Percentiles rank a stretch among this genome's conserved stretches.
phyloP scores from a whole-genome alignment of 92 coral and sea anemone species.

The Zoanthus solanderi region DNA sequence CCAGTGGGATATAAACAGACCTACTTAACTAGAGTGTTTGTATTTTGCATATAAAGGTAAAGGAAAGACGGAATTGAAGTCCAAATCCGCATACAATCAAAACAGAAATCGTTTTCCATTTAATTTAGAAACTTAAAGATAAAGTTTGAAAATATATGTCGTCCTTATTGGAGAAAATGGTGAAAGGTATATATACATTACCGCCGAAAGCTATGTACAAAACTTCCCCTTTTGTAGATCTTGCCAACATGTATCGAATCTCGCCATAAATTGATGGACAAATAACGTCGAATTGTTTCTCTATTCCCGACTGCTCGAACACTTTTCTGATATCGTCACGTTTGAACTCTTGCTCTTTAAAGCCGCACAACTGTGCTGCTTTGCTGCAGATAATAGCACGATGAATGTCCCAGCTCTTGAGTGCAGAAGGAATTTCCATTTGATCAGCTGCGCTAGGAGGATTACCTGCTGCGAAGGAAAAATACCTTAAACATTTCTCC shows the following conservation, averaged over 20 bases:
- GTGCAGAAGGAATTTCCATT: neutral
- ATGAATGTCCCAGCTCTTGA: slow-evolving; percentile 11
- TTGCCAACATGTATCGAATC: neutral
- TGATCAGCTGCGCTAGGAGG: too few relatives aligned
- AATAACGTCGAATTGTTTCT: neutral
- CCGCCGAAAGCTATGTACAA: slow-evolving; percentile 5
- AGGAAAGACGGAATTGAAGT: too few relatives aligned
- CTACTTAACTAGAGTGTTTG: too few relatives aligned
- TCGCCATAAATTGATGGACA: slow-evolving; percentile 22
- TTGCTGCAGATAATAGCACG: slow-evolving; percentile 23
- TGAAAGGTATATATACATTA: neutral
- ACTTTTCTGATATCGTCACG: slow-evolving; percentile 2
- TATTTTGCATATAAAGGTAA: too few relatives aligned
- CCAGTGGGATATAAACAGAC: too few relatives aligned
- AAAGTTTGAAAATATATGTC: too few relatives aligned
- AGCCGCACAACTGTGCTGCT: slow-evolving; percentile 19
- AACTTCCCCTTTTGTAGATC: neutral
- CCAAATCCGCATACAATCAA: too few relatives aligned
- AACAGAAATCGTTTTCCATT: too few relatives aligned
- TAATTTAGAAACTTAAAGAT: too few relatives aligned
- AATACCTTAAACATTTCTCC: too few relatives aligned
- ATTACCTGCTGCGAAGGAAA: too few relatives aligned
- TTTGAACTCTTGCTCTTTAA: neutral
- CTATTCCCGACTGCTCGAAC: neutral
- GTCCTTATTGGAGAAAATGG: too few relatives aligned